phyloP scores from a whole-genome alignment of 2,888 invertebrate genomes.

The Dasysyrphus tricinctus region DNA sequence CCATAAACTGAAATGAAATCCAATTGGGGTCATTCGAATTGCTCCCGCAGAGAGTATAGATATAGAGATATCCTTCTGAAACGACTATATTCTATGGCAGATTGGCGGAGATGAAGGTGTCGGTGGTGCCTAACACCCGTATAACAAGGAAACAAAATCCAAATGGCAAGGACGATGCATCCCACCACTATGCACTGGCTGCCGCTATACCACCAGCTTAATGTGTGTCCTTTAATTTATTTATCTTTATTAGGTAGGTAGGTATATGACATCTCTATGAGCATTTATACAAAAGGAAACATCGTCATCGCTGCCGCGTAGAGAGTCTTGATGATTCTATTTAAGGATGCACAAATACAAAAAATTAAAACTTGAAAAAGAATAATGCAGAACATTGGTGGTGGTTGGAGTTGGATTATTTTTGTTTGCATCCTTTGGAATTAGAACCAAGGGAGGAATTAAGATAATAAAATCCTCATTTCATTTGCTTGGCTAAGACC shows the following conservation, averaged over 20 bases:
- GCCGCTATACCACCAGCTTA: constrained; percentile 48
- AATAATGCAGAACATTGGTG: constrained; percentile 43
- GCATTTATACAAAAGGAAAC: constrained; percentile 34
- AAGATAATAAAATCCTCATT: constrained; percentile 75
- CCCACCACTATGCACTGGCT: not conserved
- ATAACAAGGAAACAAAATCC: constrained; percentile 68
- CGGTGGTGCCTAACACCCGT: constrained; percentile 18
- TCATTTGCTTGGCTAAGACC: constrained; percentile 69
- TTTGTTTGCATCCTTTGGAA: constrained; percentile 50
- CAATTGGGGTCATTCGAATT: constrained; percentile 72
- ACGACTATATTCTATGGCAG: not conserved
- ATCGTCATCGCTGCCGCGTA: constrained; percentile 1
- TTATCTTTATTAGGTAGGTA: constrained; percentile 69
- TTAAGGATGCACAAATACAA: constrained; percentile 13
- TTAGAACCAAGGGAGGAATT: constrained; percentile 68
- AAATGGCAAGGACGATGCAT: constrained; percentile 54
- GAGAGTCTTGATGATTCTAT: constrained; percentile 46
- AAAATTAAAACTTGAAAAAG: constrained; percentile 25
- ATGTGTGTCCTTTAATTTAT: constrained; percentile 74
- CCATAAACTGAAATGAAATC: constrained; percentile 74
- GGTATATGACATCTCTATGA: constrained; percentile 39
- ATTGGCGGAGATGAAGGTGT: not conserved
- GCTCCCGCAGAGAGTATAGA: constrained; percentile 30
- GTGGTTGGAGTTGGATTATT: not conserved
- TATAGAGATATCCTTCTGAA: not conserved